Percentiles rank a stretch among this genome's conserved stretches.
These are phyloP conservation scores for Lithophane leautieri DNA, from an alignment of 2,888 invertebrate genomes.

Conservation along the genomic window DNA sequence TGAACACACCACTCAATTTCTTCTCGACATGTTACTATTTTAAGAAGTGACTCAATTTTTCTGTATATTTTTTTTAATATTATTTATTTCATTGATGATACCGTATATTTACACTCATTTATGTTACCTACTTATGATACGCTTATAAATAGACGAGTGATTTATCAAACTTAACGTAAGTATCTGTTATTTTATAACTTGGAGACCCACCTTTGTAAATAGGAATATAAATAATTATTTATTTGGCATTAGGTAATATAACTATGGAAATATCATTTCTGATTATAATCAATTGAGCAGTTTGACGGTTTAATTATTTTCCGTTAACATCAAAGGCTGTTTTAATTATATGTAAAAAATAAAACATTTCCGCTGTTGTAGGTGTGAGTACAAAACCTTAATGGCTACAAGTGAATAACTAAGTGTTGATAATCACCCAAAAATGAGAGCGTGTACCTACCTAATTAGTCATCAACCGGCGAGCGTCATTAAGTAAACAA, in stretches of 20 bases:
- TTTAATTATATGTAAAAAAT: conserved; percentile 7
- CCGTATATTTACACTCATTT: conserved; percentile 57
- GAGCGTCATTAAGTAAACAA: conserved; percentile 73
- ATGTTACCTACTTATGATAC: conserved; percentile 52
- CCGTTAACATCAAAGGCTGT: conserved; percentile 35
- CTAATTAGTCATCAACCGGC: conserved; percentile 68
- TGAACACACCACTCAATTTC: conserved; percentile 82
- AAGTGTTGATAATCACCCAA: conserved; percentile 24
- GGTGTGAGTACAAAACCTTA: neutral
- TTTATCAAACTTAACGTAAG: conserved; percentile 44
- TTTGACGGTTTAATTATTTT: conserved; percentile 44
- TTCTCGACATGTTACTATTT: conserved; percentile 81
- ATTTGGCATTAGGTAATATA: conserved; percentile 42
- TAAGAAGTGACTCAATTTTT: conserved; percentile 75
- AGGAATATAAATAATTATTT: conserved; percentile 35
- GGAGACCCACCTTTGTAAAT: conserved; percentile 36
- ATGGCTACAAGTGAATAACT: neutral
- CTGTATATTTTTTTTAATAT: conserved; percentile 65
- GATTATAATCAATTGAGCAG: conserved; percentile 53
- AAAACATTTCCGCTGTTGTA: neutral
- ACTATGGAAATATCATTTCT: conserved; percentile 44
- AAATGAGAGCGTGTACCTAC: conserved; percentile 41
- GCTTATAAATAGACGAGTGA: conserved; percentile 49
- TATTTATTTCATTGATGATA: conserved; percentile 66
- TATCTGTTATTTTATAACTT: conserved; percentile 39